Percentiles rank a stretch among this genome's conserved stretches.
Conservation (phyloP, 2,888 invertebrate species). For the Metallyticus violacea region DNA sequence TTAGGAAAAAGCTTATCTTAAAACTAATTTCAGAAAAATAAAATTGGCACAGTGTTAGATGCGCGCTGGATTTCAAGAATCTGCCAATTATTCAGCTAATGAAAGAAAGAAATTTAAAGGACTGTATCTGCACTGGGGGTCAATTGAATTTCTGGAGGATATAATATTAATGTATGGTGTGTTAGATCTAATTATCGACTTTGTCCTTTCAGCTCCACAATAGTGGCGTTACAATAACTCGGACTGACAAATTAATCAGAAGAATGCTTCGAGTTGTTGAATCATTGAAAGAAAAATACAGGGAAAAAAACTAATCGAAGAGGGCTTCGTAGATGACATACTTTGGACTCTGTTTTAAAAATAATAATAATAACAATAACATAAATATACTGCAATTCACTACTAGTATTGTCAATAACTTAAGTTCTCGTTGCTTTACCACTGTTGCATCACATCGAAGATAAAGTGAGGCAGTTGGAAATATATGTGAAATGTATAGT, state of each 20-base stretch:
- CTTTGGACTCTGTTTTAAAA: background rate
- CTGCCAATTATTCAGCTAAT: background rate
- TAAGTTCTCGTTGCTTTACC: background rate
- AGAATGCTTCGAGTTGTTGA: background rate
- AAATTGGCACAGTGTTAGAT: background rate
- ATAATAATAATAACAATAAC: no score
- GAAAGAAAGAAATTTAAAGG: background rate
- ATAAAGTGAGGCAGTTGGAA: background rate
- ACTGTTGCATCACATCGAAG: background rate
- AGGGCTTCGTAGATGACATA: background rate
- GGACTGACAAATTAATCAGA: no score
- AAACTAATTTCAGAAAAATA: background rate
- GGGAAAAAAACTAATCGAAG: background rate
- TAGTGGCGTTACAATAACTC: background rate
- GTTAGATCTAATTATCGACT: background rate
- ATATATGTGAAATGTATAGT: background rate
- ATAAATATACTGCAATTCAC: no score
- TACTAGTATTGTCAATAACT: no score
- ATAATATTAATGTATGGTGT: background rate
- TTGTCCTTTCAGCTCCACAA: background rate
- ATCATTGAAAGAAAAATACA: no score
- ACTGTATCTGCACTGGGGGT: background rate
- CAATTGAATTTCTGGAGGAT: background rate
- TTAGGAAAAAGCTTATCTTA: no score
- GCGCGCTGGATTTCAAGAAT: background rate